These are phyloP conservation scores for Podocnemis expansa DNA, from an alignment of 2,113 vertebrate species.

Conservation along the genomic window DNA sequence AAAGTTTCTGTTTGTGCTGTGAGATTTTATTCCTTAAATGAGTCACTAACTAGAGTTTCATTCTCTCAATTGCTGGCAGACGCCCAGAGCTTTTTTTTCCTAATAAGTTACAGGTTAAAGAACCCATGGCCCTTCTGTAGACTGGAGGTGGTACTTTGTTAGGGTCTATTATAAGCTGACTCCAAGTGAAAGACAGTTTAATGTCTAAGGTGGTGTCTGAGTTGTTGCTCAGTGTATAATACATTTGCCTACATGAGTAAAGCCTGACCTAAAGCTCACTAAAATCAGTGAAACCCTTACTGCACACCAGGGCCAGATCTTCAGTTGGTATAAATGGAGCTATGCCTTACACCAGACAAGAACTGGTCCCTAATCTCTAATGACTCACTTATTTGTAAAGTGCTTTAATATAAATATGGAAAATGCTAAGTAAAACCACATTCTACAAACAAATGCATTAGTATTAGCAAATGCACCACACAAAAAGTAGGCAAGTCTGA, in stretches of 20 bases:
- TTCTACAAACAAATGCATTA: not conserved
- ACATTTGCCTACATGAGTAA: not conserved
- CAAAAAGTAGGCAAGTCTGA: not conserved
- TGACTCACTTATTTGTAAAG: not conserved
- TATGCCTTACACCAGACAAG: fast-evolving
- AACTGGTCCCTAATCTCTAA: not conserved
- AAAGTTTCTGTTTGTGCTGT: not conserved
- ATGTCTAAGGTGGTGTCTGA: not conserved
- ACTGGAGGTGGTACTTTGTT: not conserved
- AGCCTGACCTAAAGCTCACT: not conserved
- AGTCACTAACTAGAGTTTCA: not conserved
- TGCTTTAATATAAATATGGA: not conserved
- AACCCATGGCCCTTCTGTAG: not conserved
- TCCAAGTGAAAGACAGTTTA: not conserved
- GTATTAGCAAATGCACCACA: not conserved
- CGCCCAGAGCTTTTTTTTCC: not conserved
- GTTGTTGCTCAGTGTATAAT: not conserved
- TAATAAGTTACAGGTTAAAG: not conserved
- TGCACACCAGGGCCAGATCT: not conserved
- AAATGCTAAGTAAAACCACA: not conserved
- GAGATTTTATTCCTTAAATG: not conserved
- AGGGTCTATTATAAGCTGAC: not conserved
- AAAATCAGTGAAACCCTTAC: not conserved
- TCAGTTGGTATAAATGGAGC: not conserved
- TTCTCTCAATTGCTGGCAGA: not conserved